A percentile compares a stretch with the other conserved stretches of the same genome.
phyloP scores from a whole-genome alignment of 2,113 vertebrate genomes.

The Ophthalmolycus amberensis region DNA sequence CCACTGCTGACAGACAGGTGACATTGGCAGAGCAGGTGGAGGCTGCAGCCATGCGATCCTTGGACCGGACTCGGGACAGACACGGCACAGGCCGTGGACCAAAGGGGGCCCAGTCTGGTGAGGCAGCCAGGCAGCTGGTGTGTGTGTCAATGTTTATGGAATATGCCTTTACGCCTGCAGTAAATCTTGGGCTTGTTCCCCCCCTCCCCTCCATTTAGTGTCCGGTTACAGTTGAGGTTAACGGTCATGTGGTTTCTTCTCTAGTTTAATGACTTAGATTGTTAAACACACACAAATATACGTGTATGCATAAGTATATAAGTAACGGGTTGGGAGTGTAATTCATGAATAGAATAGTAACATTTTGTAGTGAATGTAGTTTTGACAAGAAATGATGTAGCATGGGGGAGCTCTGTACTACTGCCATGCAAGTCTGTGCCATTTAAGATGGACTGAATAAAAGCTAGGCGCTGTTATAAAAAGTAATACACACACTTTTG shows the following conservation, averaged over 20 bases:
- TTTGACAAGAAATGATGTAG: neutral
- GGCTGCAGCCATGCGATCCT: constrained; percentile 71
- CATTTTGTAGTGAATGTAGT: neutral
- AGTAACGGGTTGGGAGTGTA: neutral
- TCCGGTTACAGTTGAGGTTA: constrained; percentile 66
- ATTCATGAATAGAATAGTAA: neutral
- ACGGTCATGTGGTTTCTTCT: constrained; percentile 57
- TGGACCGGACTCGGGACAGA: constrained; percentile 59
- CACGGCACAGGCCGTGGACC: constrained; percentile 53
- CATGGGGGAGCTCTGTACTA: neutral
- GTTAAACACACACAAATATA: constrained; percentile 11
- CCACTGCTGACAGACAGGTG: constrained; percentile 78
- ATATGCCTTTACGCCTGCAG: constrained; percentile 81
- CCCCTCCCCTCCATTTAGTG: constrained; percentile 29
- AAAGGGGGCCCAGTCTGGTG: constrained; percentile 49
- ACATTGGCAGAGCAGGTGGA: constrained; percentile 81
- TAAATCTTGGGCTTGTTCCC: constrained; percentile 80
- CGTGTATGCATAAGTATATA: neutral
- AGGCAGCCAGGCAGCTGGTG: constrained; percentile 76
- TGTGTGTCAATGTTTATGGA: constrained; percentile 86
- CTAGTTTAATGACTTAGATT: constrained; percentile 7
- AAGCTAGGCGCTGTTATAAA: neutral
- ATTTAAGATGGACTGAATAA: neutral
- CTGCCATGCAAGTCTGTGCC: neutral
- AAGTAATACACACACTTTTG: neutral